These are phyloP conservation scores for Myopa tessellatipennis DNA, from an alignment of 2,888 invertebrate genomes.

Conservation along the genomic window DNA sequence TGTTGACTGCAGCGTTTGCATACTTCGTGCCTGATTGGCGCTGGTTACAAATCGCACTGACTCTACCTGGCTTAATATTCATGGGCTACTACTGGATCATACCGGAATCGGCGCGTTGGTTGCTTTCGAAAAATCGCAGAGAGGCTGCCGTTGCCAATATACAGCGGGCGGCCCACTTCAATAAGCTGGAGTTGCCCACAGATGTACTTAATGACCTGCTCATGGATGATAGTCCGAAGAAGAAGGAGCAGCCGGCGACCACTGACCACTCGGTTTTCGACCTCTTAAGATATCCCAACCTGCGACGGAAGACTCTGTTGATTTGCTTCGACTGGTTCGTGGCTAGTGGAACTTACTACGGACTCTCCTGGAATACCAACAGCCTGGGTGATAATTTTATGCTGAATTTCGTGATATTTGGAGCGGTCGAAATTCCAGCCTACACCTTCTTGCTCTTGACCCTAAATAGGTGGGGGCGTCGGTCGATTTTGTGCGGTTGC, in stretches of 20 bases:
- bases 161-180: conserved; percentile 74
- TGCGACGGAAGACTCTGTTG: conserved; percentile 75
- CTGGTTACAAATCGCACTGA: conserved; percentile 76
- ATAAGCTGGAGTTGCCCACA: conserved; percentile 72
- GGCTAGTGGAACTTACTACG: conserved; percentile 82
- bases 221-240: conserved; percentile 52
- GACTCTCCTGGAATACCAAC: conserved; percentile 80
- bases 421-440: conserved; percentile 81
- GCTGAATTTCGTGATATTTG: conserved; percentile 80
- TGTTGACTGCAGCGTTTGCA: conserved; percentile 77
- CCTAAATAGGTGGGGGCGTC: conserved; percentile 78
- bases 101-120: conserved; percentile 81
- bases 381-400: conserved; percentile 79
- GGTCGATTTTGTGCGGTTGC: conserved; percentile 76
- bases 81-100: conserved; percentile 80
- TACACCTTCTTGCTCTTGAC: conserved; percentile 75
- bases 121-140: conserved; percentile 72
- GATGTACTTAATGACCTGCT: conserved; percentile 65
- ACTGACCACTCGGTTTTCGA: conserved; percentile 70
- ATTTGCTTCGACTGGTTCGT: conserved; percentile 84
- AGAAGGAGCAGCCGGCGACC: conserved; percentile 37
- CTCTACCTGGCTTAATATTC: conserved; percentile 76
- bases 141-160: conserved; percentile 74
- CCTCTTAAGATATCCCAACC: conserved; percentile 74
- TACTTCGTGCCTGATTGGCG: conserved; percentile 78